Conservation (phyloP, 1,140 invertebrate species). For the Idris sp. region DNA sequence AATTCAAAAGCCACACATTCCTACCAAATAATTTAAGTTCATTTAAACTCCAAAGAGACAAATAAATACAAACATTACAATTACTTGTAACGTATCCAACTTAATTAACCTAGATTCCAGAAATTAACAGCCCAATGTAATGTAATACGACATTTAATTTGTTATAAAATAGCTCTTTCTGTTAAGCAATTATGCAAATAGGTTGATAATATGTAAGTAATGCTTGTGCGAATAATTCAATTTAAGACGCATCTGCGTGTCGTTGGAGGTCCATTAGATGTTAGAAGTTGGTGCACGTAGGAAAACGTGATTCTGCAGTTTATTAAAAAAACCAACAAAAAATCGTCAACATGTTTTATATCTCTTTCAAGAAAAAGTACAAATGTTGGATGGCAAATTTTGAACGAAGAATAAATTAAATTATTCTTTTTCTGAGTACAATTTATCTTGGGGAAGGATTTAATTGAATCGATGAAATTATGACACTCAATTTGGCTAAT, state of each 20-base stretch:
- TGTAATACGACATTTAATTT: conserved; percentile 29
- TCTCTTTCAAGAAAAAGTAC: too few species aligned
- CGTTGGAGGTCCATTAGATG: conserved; percentile 70
- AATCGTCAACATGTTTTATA: too few species aligned
- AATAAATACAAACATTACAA: conserved; percentile 14
- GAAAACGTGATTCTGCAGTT: too few species aligned
- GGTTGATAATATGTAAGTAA: conserved; percentile 55
- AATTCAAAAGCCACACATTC: conserved; percentile 3
- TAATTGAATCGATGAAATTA: too few species aligned
- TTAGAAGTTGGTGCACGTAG: too few species aligned
- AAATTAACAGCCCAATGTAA: conserved; percentile 37
- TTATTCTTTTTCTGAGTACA: too few species aligned
- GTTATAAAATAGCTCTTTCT: conserved; percentile 33
- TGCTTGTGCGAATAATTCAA: conserved; percentile 45
- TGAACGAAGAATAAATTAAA: too few species aligned
- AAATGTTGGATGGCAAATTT: too few species aligned
- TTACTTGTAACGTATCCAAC: conserved; percentile 13
- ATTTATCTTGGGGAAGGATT: too few species aligned
- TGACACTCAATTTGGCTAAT: too few species aligned
- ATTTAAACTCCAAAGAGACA: conserved; percentile 9
- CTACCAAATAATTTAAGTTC: conserved; percentile 7
- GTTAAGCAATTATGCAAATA: conserved; percentile 42
- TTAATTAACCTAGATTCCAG: conserved; percentile 46
- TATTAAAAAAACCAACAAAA: too few species aligned
- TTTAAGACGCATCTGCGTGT: conserved; percentile 38